A percentile compares a stretch with the other conserved stretches of the same genome.
phyloP scores from a whole-genome alignment of 2,797 vertebrate species.

The Remorina albescens region DNA sequence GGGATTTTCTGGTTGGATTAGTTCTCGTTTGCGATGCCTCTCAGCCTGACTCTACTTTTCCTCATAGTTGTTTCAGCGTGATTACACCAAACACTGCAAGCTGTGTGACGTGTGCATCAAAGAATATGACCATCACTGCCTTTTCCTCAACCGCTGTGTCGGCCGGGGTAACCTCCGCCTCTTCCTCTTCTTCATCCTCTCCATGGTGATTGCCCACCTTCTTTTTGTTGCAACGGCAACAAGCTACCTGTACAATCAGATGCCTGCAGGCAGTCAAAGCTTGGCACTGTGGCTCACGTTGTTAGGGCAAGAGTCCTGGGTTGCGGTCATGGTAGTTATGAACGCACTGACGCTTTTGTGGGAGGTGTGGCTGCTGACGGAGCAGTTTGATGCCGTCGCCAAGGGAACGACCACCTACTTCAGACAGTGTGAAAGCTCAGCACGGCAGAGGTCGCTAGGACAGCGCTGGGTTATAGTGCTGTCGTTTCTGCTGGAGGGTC shows the following conservation, averaged over 20 bases:
- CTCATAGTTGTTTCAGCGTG: slow-evolving; percentile 81
- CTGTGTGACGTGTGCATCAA: slow-evolving; percentile 85
- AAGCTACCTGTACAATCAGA: slow-evolving; percentile 73
- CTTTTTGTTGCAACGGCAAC: slow-evolving; percentile 77
- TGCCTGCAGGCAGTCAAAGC: slow-evolving; percentile 22
- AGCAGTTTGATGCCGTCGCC: slow-evolving; percentile 83
- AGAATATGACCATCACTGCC: slow-evolving; percentile 89
- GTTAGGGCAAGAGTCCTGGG: slow-evolving; percentile 82
- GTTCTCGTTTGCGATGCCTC: slow-evolving; percentile 9
- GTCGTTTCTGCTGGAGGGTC: slow-evolving; percentile 82
- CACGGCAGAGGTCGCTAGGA: slow-evolving; percentile 58
- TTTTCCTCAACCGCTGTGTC: slow-evolving; percentile 87
- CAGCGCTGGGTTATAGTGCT: slow-evolving; percentile 73
- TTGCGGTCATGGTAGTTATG: slow-evolving; percentile 78
- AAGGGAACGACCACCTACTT: slow-evolving; percentile 84
- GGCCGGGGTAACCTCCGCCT: slow-evolving; percentile 84
- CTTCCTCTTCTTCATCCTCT: slow-evolving; percentile 85
- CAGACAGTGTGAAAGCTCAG: slow-evolving; percentile 54
- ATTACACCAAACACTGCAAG: slow-evolving; percentile 87
- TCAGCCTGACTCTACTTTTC: slow-evolving; percentile 7
- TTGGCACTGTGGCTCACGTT: slow-evolving; percentile 60
- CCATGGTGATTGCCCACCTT: slow-evolving; percentile 80
- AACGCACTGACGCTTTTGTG: slow-evolving; percentile 82
- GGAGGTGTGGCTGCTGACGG: slow-evolving; percentile 84
- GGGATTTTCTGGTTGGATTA: background rate